Evolutionary conservation across 2,113 vertebrate species (phyloP).

Genomic region (Sphyrna mokarran): DNA sequence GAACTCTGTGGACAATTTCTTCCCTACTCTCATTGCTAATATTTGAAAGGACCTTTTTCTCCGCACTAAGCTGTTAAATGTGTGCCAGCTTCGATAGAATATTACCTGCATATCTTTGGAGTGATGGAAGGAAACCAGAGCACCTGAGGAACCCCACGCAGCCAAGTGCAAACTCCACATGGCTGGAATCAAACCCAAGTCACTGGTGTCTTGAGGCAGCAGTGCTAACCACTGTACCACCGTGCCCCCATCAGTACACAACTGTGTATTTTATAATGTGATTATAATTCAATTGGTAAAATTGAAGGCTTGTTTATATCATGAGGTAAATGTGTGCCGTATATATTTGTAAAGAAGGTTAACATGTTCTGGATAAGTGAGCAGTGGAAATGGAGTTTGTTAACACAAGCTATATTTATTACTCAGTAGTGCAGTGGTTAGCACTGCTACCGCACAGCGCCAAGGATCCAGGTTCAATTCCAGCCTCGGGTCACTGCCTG

Average conservation of each 20-base stretch:
- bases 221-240: too few species aligned
- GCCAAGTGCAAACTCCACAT: background rate
- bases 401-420: conserved; percentile 22
- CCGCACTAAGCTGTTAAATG: background rate
- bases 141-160: too few species aligned
- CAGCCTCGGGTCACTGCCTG: too few species aligned
- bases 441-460: too few species aligned
- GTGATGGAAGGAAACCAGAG: too few species aligned
- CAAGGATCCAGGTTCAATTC: too few species aligned
- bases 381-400: background rate
- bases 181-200: too few species aligned
- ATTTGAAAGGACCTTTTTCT: background rate
- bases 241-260: too few species aligned
- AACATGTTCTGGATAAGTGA: background rate
- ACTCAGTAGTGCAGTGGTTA: background rate
- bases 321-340: background rate
- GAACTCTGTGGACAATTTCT: background rate
- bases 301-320: background rate
- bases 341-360: background rate
- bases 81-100: background rate
- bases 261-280: background rate
- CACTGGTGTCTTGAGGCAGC: too few species aligned
- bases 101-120: background rate
- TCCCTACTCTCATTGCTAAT: background rate
- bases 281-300: background rate